Evolutionary conservation across 2,888 invertebrate genomes (phyloP).

Genomic region (Caenorhabditis afra): DNA sequence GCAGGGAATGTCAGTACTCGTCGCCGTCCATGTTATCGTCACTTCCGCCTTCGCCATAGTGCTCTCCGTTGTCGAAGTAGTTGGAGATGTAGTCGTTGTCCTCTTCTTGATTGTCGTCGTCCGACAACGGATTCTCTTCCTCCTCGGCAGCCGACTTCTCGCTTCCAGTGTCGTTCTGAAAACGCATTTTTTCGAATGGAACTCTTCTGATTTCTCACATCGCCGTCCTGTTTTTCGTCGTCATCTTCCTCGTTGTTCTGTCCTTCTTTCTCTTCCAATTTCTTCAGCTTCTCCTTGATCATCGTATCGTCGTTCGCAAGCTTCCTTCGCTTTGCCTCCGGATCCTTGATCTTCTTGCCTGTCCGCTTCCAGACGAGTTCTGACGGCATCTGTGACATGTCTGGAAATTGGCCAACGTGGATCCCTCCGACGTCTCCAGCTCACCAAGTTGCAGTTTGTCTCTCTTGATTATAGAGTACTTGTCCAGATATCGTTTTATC

Average conservation of each 20-base stretch:
- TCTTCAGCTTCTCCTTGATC: conserved; percentile 60
- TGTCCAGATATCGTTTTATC: conserved; percentile 78
- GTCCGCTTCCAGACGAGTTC: conserved; percentile 59
- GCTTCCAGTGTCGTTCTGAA: conserved; percentile 62
- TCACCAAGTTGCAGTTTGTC: conserved; percentile 67
- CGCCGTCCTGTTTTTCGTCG: conserved; percentile 53
- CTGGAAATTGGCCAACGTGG: conserved; percentile 17
- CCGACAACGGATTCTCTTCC: conserved; percentile 65
- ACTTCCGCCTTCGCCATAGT: conserved; percentile 71
- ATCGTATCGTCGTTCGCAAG: conserved; percentile 35
- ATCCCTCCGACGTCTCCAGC: neutral
- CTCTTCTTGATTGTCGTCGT: conserved; percentile 78
- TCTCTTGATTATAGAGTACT: conserved; percentile 66
- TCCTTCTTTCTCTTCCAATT: conserved; percentile 64
- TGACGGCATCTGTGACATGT: conserved; percentile 62
- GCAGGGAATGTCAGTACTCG: conserved; percentile 59
- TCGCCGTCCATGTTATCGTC: conserved; percentile 77
- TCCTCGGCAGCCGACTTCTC: conserved; percentile 63
- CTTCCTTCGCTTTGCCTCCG: conserved; percentile 57
- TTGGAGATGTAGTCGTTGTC: conserved; percentile 79
- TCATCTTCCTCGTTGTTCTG: conserved; percentile 57
- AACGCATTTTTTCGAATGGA: neutral
- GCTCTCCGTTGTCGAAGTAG: conserved; percentile 80
- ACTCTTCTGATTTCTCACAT: conserved; percentile 1
- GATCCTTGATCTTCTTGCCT: conserved; percentile 14